Conservation (phyloP, 1,140 invertebrate genomes). For the Calephelis virginiensis region DNA sequence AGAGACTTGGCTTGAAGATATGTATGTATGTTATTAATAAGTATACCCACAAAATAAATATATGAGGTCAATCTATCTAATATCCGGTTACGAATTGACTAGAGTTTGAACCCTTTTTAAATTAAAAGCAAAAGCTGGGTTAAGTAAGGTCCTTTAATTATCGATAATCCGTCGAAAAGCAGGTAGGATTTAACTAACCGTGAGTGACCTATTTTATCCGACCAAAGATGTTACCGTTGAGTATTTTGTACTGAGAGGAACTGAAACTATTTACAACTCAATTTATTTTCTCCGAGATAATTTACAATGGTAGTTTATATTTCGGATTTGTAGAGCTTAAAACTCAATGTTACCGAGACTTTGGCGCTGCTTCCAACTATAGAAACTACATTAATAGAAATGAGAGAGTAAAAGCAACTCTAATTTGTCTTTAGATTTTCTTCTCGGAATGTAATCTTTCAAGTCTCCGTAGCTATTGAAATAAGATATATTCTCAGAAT, state of each 20-base stretch:
- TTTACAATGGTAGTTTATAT: constrained; percentile 6
- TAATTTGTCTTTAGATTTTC: neutral
- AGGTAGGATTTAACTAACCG: neutral
- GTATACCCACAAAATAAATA: too few relatives aligned
- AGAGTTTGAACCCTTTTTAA: too few relatives aligned
- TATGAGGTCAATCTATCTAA: too few relatives aligned
- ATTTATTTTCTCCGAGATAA: constrained; percentile 3
- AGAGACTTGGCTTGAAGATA: too few relatives aligned
- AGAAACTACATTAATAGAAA: neutral
- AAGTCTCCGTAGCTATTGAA: too few relatives aligned
- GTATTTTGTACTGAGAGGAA: neutral
- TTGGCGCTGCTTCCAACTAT: neutral
- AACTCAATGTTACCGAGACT: neutral
- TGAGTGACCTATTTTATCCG: constrained; percentile 4
- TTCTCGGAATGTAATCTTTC: neutral
- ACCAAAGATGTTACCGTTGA: too few relatives aligned
- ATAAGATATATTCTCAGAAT: too few relatives aligned
- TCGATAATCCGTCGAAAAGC: constrained; percentile 2
- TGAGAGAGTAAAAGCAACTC: neutral
- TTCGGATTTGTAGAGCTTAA: constrained; percentile 1
- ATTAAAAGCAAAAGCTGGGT: too few relatives aligned
- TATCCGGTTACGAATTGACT: too few relatives aligned
- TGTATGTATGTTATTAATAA: too few relatives aligned
- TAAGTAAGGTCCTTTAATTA: neutral
- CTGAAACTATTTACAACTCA: neutral